phyloP scores from a whole-genome alignment of 2,888 invertebrate genomes.

The Tuberolachnus salignus region DNA sequence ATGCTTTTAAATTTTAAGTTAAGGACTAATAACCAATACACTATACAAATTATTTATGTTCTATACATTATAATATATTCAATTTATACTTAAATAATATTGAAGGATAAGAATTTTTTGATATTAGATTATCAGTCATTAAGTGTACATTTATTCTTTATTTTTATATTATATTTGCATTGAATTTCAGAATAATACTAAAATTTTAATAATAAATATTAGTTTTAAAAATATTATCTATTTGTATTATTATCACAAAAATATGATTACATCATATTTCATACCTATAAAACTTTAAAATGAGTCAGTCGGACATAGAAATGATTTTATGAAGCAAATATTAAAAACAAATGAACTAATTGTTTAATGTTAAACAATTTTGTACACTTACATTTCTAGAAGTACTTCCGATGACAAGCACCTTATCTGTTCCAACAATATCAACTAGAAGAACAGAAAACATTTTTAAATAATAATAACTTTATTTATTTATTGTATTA shows the following conservation, averaged over 20 bases:
- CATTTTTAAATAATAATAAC: not conserved
- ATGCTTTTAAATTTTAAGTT: not conserved
- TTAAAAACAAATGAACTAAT: conserved; percentile 28
- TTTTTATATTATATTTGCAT: not conserved
- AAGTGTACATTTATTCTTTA: not conserved
- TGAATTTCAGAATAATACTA: not conserved
- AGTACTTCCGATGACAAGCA: conserved; percentile 1
- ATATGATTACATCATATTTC: conserved; percentile 23
- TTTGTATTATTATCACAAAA: conserved; percentile 25
- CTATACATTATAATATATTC: conserved; percentile 5
- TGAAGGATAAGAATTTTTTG: not conserved
- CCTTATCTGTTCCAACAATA: conserved; percentile 17
- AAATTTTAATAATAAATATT: not conserved
- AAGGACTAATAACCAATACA: not conserved
- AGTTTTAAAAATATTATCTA: conserved; percentile 10
- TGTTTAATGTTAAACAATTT: not conserved
- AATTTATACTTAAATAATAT: conserved; percentile 8
- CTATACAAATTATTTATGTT: not conserved
- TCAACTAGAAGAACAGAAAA: conserved; percentile 31
- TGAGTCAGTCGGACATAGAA: conserved; percentile 46
- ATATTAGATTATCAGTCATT: not conserved
- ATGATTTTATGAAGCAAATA: conserved; percentile 42
- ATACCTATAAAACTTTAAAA: conserved; percentile 47
- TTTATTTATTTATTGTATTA: not conserved
- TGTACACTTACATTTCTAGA: conserved; percentile 30